These are phyloP conservation scores for Alloplasta piceator DNA, from an alignment of 2,888 invertebrate species.

Conservation along the genomic window DNA sequence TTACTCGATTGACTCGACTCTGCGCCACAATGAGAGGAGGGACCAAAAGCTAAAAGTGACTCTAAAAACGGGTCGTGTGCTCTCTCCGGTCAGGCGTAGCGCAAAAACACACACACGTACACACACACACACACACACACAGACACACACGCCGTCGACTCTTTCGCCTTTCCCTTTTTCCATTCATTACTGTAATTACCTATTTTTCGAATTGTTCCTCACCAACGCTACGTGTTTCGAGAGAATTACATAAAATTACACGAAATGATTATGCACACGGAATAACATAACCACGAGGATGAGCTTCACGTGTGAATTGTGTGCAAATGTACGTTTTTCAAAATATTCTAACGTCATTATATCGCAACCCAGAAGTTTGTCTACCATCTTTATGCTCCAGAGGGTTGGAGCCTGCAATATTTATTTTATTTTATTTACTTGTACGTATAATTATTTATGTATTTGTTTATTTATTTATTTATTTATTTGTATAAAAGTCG, in stretches of 20 bases:
- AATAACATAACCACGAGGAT: constrained; percentile 40
- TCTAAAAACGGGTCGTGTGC: constrained; percentile 59
- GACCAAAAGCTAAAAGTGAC: constrained; percentile 57
- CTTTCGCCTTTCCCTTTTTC: constrained; percentile 70
- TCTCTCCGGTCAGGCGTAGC: constrained; percentile 38
- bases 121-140: constrained; percentile 29
- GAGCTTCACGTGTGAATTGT: constrained; percentile 27
- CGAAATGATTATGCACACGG: constrained; percentile 2
- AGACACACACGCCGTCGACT: constrained; percentile 45
- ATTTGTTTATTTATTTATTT: no score
- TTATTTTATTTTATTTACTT: not conserved
- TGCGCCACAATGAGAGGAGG: not conserved
- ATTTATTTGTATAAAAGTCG: not conserved
- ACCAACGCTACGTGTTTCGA: constrained; percentile 45
- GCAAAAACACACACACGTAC: no score
- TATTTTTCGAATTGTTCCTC: constrained; percentile 68
- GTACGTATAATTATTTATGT: not conserved
- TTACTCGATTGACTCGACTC: no score
- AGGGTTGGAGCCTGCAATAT: no score
- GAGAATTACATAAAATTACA: constrained; percentile 43
- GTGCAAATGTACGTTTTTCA: constrained; percentile 5
- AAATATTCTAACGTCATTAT: constrained; percentile 38
- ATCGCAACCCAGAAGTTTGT: constrained; percentile 5
- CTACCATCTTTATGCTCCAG: no score
- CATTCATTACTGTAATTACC: constrained; percentile 73